These are phyloP conservation scores for Phymanthus crucifer DNA, from an alignment of 92 coral and sea anemone genomes.

Conservation along the genomic window DNA sequence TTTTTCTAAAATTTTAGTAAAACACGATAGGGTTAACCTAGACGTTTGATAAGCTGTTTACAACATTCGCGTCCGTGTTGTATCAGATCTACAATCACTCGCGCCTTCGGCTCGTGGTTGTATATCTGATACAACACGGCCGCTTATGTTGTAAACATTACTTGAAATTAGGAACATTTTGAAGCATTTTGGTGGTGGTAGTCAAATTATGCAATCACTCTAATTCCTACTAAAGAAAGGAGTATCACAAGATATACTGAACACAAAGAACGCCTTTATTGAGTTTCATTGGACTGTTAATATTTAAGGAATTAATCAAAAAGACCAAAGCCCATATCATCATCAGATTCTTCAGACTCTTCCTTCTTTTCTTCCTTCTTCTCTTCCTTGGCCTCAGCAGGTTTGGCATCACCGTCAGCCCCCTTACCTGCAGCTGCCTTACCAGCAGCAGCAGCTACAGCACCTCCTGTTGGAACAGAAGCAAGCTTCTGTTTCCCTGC, in stretches of 20 bases:
- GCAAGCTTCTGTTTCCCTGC: constrained; percentile 89
- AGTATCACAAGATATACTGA: not conserved
- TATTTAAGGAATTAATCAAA: constrained; percentile 68
- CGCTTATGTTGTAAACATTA: no score
- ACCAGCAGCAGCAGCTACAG: constrained; percentile 60
- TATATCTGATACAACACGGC: no score
- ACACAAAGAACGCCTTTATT: constrained; percentile 5
- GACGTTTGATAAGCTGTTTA: no score
- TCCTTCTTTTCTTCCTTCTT: constrained; percentile 89
- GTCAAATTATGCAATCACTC: no score
- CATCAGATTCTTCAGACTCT: constrained; percentile 87
- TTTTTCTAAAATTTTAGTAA: no score
- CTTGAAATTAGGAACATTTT: no score
- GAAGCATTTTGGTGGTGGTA: no score
- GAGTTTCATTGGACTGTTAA: constrained; percentile 9
- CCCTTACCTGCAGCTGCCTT: constrained; percentile 63
- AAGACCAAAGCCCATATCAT: constrained; percentile 99
- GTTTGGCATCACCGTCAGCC: constrained; percentile 60
- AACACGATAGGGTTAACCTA: no score
- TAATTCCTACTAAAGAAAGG: not conserved
- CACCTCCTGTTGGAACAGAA: constrained; percentile 93
- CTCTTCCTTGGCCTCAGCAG: constrained; percentile 67
- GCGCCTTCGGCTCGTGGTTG: no score
- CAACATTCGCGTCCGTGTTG: no score
- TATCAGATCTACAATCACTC: no score